Conservation (phyloP, 1,140 invertebrate species). For the Tetragonula clypearis region DNA sequence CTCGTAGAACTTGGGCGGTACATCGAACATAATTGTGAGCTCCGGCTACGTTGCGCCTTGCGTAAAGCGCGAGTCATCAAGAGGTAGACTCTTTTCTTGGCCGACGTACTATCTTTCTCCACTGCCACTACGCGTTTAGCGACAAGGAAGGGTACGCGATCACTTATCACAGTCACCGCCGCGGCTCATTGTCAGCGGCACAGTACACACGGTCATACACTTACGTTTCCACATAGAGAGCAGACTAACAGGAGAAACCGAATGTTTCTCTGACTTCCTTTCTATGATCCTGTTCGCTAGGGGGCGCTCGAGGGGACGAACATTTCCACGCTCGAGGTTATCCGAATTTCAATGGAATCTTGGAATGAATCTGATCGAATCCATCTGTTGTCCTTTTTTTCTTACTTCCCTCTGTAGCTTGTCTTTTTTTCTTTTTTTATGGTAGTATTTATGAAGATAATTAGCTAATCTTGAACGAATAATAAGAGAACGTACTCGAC, state of each 20-base stretch:
- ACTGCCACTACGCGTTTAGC: constrained; percentile 72
- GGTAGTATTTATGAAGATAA: not conserved
- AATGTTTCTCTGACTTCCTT: not conserved
- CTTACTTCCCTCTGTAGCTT: not conserved
- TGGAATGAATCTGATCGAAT: not conserved
- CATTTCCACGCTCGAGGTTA: not conserved
- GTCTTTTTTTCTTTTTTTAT: not conserved
- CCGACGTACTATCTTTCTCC: constrained; percentile 71
- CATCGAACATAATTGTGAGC: constrained; percentile 80
- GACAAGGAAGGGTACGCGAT: constrained; percentile 66
- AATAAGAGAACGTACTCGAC: not conserved
- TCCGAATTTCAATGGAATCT: not conserved
- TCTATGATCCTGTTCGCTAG: not conserved
- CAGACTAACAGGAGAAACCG: not conserved
- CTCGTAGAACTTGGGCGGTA: constrained; percentile 82
- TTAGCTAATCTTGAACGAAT: not conserved
- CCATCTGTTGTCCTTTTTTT: not conserved
- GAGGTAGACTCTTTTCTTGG: constrained; percentile 60
- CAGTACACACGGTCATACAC: constrained; percentile 58
- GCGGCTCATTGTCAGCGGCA: constrained; percentile 77
- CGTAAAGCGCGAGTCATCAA: constrained; percentile 72
- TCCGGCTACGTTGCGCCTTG: constrained; percentile 69
- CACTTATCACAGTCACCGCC: constrained; percentile 77
- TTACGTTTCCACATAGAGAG: constrained; percentile 22
- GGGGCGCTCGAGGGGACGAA: constrained; percentile 11